These are phyloP conservation scores for Parotocinclus haroldoi DNA, from an alignment of 2,797 vertebrate genomes.

Conservation along the genomic window DNA sequence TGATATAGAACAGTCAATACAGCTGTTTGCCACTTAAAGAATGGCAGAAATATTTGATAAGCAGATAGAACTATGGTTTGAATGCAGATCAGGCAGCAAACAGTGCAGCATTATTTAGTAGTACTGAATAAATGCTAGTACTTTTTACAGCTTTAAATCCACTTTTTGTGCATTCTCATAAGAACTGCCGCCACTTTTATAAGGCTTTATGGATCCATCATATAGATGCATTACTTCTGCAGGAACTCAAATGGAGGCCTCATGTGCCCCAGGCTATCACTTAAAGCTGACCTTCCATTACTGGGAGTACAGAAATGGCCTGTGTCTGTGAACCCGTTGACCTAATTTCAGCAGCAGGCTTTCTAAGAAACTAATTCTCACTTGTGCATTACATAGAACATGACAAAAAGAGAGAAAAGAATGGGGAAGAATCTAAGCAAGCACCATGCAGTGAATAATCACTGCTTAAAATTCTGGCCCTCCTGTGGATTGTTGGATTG, in stretches of 20 bases:
- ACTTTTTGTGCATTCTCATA: slow-evolving; percentile 11
- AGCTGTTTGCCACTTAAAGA: too few relatives aligned
- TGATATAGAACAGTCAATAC: not conserved
- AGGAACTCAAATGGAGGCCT: not conserved
- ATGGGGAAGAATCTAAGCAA: not conserved
- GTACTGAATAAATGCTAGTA: not conserved
- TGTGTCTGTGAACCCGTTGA: not conserved
- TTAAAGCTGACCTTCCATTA: slow-evolving; percentile 10
- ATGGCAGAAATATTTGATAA: not conserved
- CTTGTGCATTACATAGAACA: not conserved
- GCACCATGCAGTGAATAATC: not conserved
- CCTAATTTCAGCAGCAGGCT: not conserved
- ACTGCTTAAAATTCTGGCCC: not conserved
- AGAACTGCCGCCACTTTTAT: slow-evolving; percentile 5
- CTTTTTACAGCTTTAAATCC: not conserved
- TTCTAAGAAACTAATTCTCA: slow-evolving; percentile 1
- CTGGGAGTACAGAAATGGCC: not conserved
- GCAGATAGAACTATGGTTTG: too few relatives aligned
- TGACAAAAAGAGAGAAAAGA: not conserved
- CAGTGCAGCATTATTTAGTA: too few relatives aligned
- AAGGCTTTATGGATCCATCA: slow-evolving; percentile 3
- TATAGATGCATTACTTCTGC: not conserved
- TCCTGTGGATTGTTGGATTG: slow-evolving; percentile 4
- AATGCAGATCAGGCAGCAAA: too few relatives aligned
- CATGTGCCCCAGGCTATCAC: not conserved